Base-by-base conservation (phyloP, 2,113 vertebrate species). In the Zingel zingel region DNA sequence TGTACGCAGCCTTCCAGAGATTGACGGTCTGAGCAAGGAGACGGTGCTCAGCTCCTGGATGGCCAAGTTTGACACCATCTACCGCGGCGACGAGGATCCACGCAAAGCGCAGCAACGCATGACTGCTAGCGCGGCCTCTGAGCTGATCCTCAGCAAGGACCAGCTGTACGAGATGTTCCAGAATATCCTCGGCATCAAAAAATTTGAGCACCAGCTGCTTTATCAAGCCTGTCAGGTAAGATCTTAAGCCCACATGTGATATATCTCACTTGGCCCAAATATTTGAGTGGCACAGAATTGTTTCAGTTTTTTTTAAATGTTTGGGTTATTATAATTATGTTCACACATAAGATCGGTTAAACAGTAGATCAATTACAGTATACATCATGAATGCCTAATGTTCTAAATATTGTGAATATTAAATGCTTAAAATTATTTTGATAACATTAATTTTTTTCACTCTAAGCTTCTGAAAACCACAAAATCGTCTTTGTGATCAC, bases 101-200 rank as follows among this genome's bases (percentile, higher is more conserved):
- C 95, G 98, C 81, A 99, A 99, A 92, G 98, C 98, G 3, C 98
- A 99, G 92, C 98, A 98, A 86, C 96, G 98, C 81, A 99, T 99
- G 98, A 99, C 98, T 0, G 98, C 98, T 0, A 99, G 98, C 0
- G 98, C 98, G 0, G 98, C 98, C 64, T 99, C 98, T 0, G 98
- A 99, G 95, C 96, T 99, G 76, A 99, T 99, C 90, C 97, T 99
- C 73, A 99, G 98, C 95, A 99, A 99, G 90, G 98, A 99, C 83
- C 98, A 99, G 84, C 97, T 99, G 82, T 99, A 99, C 0, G 98
- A 99, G 93, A 99, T 99, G 98, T 99, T 99, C 94, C 98, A 99
- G 93, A 98, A 98, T 81, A 99, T 99, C 90, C 95, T 99, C 10
- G 97, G 98, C 70, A 99, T 99, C 94, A 99, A 99, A 91, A 99